Percentiles rank a stretch among this genome's conserved stretches.
These are phyloP conservation scores for Hypanus sabinus DNA, from an alignment of 2,113 vertebrate genomes.

Conservation along the genomic window DNA sequence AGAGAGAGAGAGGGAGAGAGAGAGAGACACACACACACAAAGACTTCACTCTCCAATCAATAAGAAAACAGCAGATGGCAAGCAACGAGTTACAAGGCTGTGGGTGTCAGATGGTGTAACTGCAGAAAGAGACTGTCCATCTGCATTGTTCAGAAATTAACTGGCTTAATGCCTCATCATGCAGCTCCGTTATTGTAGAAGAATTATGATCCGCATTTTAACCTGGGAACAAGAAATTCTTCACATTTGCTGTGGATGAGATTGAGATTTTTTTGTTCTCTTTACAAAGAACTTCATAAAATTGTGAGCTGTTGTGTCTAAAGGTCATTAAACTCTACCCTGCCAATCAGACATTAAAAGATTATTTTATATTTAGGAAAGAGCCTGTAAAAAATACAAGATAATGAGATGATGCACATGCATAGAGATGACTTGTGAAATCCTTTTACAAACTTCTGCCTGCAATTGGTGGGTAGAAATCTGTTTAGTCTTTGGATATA, in stretches of 20 bases:
- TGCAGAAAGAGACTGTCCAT: not conserved
- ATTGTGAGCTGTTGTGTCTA: not conserved
- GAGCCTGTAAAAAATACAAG: not conserved
- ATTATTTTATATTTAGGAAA: not conserved
- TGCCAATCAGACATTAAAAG: not conserved
- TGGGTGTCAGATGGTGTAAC: not conserved
- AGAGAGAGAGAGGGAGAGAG: too few species aligned
- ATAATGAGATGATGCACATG: not conserved
- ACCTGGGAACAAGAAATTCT: not conserved
- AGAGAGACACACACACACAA: too few species aligned
- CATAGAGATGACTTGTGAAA: not conserved
- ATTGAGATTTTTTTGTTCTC: not conserved
- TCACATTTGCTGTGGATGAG: not conserved
- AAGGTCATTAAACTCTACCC: not conserved
- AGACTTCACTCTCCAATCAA: not conserved
- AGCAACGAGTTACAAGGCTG: not conserved
- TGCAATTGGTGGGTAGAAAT: not conserved
- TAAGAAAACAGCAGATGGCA: not conserved
- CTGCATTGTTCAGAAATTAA: constrained; percentile 9
- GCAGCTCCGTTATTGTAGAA: not conserved
- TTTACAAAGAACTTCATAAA: not conserved
- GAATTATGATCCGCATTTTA: not conserved
- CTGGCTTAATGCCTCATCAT: not conserved
- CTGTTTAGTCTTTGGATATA: not conserved
- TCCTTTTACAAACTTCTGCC: not conserved